These are phyloP conservation scores for Shinisaurus crocodilurus DNA, from an alignment of 2,113 vertebrate genomes.

Conservation along the genomic window DNA sequence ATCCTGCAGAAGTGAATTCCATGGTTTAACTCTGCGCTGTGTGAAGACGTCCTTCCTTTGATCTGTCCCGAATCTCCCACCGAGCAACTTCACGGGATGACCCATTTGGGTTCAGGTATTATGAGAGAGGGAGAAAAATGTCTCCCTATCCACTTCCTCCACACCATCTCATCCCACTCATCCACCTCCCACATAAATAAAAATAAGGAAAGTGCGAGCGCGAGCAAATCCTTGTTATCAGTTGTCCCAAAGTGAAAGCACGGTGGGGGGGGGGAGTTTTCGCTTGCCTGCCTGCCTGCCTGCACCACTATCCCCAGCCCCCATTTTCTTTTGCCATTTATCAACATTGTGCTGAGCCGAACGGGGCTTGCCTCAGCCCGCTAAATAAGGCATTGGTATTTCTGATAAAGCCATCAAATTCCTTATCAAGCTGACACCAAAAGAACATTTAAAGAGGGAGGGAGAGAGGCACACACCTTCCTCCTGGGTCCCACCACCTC, in stretches of 20 bases:
- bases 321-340: conserved; percentile 89
- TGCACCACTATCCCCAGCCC: conserved; percentile 72
- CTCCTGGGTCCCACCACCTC: conserved; percentile 38
- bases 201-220: rapidly evolving
- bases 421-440: conserved; percentile 92
- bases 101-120: too few species aligned
- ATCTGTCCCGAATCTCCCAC: too few species aligned
- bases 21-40: too few species aligned
- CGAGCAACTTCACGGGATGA: too few species aligned
- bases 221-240: neutral
- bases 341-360: conserved; percentile 90
- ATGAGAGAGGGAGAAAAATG: too few species aligned
- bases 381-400: conserved; percentile 99
- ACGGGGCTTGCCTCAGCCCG: conserved; percentile 92
- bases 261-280: conserved; percentile 26
- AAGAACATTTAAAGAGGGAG: conserved; percentile 90
- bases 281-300: conserved; percentile 38
- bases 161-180: neutral
- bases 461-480: conserved; percentile 80
- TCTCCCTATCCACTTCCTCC: too few species aligned
- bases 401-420: conserved; percentile 99
- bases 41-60: too few species aligned
- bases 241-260: conserved; percentile 14
- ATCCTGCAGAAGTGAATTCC: too few species aligned
- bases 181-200: conserved; percentile 4